A percentile compares a stretch with the other conserved stretches of the same genome.
These are phyloP conservation scores for Dicentrarchus labrax DNA, from an alignment of 2,113 vertebrate species.

Conservation along the genomic window DNA sequence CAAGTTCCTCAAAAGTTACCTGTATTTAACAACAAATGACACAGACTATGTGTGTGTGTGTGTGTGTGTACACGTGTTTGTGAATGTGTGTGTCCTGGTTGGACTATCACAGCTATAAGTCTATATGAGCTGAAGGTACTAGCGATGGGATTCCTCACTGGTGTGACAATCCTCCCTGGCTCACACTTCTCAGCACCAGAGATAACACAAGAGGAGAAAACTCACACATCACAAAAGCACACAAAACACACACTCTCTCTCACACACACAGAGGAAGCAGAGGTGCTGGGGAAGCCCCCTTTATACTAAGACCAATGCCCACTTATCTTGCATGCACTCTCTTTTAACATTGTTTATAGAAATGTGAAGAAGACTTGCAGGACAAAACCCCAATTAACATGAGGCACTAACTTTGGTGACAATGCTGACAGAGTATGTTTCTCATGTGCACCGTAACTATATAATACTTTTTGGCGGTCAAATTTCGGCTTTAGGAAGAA, in stretches of 20 bases:
- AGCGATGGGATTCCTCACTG: constrained; percentile 44
- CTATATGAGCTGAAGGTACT: background rate
- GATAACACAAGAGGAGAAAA: constrained; percentile 69
- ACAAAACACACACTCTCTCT: constrained; percentile 31
- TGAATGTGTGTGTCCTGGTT: constrained; percentile 16
- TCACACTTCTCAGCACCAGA: constrained; percentile 74
- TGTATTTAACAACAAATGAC: background rate
- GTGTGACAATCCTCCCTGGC: constrained; percentile 52
- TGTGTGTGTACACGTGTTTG: constrained; percentile 4
- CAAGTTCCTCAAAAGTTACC: background rate
- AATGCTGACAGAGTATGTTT: background rate
- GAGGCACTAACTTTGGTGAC: background rate
- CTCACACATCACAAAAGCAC: constrained; percentile 32
- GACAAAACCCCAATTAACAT: background rate
- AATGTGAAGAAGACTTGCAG: constrained; percentile 28
- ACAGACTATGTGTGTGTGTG: background rate
- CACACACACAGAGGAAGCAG: constrained; percentile 56
- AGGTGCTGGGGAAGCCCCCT: constrained; percentile 68
- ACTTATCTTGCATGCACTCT: constrained; percentile 51
- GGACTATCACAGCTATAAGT: background rate
- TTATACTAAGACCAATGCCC: constrained; percentile 39
- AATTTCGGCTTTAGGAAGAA: background rate
- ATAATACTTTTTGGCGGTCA: background rate
- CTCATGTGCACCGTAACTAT: background rate
- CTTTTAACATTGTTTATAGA: constrained; percentile 19